Evolutionary conservation across 2,888 invertebrate genomes (phyloP).

Genomic region (Ennomos erosarius): DNA sequence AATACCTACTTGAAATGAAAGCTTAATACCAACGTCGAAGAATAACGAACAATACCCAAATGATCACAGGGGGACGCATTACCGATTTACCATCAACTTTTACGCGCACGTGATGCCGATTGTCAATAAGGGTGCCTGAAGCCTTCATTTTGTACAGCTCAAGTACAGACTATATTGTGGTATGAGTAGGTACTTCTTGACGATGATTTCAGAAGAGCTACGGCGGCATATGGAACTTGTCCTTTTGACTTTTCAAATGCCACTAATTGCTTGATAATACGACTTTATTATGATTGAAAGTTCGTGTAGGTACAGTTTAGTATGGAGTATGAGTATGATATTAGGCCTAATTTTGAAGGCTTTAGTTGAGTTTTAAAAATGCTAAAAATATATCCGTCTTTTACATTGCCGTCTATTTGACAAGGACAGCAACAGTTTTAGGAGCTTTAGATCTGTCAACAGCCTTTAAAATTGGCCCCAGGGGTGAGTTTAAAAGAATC

Average conservation of each 20-base stretch:
- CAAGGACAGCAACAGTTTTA: too few species aligned
- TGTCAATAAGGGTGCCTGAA: conserved; percentile 23
- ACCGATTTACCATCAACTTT: conserved; percentile 34
- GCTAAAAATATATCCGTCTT: too few species aligned
- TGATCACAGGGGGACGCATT: conserved; percentile 62
- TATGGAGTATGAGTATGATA: too few species aligned
- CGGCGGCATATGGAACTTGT: conserved; percentile 63
- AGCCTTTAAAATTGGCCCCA: too few species aligned
- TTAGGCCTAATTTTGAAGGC: too few species aligned
- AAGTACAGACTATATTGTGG: neutral
- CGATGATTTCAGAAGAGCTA: conserved; percentile 29
- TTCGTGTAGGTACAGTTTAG: too few species aligned
- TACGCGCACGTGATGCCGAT: conserved; percentile 69
- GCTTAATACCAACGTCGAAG: conserved; percentile 41
- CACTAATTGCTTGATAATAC: conserved; percentile 32
- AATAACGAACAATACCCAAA: conserved; percentile 40
- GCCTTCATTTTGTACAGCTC: conserved; percentile 11
- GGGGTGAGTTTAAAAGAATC: too few species aligned
- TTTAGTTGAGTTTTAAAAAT: too few species aligned
- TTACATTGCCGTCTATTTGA: too few species aligned
- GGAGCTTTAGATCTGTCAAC: too few species aligned
- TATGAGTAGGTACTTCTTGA: conserved; percentile 11
- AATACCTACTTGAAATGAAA: conserved; percentile 34
- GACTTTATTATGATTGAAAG: conserved; percentile 7
- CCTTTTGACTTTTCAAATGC: conserved; percentile 49